Percentiles rank a stretch among this genome's conserved stretches.
phyloP scores from a whole-genome alignment of 1,140 invertebrate species.

The Micrasema minimum region DNA sequence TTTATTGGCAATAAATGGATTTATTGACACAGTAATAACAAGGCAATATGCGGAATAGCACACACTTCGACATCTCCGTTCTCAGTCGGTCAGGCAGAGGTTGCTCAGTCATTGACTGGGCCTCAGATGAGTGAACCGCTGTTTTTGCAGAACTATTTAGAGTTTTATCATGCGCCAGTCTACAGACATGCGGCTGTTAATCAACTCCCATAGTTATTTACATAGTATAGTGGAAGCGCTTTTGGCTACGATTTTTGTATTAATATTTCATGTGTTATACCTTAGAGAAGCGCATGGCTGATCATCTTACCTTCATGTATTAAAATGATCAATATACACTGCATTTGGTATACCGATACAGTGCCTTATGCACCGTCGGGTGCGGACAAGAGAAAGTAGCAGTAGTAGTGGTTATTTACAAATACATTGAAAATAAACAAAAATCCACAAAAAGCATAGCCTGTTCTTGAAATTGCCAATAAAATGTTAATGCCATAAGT shows the following conservation, averaged over 20 bases:
- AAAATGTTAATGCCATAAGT: background rate
- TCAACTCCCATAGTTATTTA: background rate
- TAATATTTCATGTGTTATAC: no score
- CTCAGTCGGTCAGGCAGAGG: conserved; percentile 4
- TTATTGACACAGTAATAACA: no score
- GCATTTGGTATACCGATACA: no score
- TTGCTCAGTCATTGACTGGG: conserved; percentile 12
- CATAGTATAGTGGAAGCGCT: background rate
- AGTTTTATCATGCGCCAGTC: conserved; percentile 2
- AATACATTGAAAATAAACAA: background rate
- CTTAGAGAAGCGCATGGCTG: no score
- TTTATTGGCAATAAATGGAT: no score
- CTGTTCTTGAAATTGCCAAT: background rate
- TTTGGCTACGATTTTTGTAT: no score
- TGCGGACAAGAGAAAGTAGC: no score
- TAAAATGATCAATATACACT: no score
- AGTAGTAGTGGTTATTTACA: background rate
- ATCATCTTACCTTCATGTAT: no score
- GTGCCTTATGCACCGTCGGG: no score
- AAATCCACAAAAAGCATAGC: background rate
- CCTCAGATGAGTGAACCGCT: background rate
- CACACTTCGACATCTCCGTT: no score
- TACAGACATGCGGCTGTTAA: background rate
- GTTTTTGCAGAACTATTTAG: background rate
- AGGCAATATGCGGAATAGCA: no score